A percentile compares a stretch with the other conserved stretches of the same genome.
Evolutionary conservation across 2,113 vertebrate species (phyloP).

Genomic region (Barnardius zonarius): DNA sequence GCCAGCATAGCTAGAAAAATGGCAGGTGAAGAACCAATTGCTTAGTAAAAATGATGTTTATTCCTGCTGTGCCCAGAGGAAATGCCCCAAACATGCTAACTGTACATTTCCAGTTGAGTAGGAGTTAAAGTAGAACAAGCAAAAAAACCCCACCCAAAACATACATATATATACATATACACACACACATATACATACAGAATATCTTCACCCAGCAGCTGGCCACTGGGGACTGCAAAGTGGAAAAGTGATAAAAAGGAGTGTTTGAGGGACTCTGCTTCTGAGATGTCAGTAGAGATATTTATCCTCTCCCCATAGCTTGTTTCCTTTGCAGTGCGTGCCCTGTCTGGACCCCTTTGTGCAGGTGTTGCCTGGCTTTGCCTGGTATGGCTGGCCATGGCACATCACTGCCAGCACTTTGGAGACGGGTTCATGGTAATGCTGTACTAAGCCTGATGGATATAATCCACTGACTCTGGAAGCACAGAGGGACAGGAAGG

Average conservation of each 20-base stretch:
- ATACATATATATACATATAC: accelerated
- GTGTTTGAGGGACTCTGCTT: too few species aligned
- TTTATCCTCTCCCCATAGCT: neutral
- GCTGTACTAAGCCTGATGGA: neutral
- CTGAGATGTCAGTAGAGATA: neutral
- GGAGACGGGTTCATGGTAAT: neutral
- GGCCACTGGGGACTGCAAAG: neutral
- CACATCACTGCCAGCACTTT: neutral
- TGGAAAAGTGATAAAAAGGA: neutral
- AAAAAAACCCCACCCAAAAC: neutral
- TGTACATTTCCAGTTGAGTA: neutral
- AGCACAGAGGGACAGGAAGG: neutral
- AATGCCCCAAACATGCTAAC: neutral
- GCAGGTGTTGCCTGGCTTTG: neutral
- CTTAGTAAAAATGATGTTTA: neutral
- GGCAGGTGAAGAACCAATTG: neutral
- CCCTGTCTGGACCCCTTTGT: neutral
- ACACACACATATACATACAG: too few species aligned
- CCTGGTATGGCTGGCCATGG: neutral
- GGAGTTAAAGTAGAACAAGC: neutral
- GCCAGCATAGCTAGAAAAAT: neutral
- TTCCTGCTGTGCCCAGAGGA: neutral
- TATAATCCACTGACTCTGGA: neutral
- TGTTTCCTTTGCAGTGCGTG: neutral
- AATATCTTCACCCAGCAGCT: neutral